These are phyloP conservation scores for Rhyacophila brunnea DNA, from an alignment of 1,140 invertebrate genomes.

Conservation along the genomic window DNA sequence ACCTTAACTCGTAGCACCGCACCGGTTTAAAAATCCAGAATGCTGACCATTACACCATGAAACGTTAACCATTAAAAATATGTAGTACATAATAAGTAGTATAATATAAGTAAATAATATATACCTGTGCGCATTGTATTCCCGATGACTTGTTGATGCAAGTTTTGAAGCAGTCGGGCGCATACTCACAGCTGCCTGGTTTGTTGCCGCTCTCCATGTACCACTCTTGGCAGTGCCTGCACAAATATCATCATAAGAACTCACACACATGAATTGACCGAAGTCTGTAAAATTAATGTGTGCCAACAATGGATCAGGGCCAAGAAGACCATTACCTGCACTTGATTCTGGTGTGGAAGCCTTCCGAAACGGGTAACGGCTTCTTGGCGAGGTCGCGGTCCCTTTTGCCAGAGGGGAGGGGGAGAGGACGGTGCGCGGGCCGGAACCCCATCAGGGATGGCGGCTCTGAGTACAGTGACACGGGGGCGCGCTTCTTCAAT, in stretches of 20 bases:
- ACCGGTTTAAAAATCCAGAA: no score
- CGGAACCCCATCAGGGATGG: conserved; percentile 8
- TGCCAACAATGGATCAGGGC: no score
- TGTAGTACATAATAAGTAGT: no score
- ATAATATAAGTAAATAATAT: no score
- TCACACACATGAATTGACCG: conserved; percentile 5
- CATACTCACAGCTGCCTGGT: conserved; percentile 82
- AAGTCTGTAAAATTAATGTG: no score
- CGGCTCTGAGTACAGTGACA: conserved; percentile 32
- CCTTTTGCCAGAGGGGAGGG: conserved; percentile 53
- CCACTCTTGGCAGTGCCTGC: conserved; percentile 69
- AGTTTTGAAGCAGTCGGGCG: conserved; percentile 78
- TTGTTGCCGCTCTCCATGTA: conserved; percentile 78
- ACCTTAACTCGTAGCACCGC: no score
- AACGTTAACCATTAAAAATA: no score
- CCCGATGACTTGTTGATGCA: conserved; percentile 83
- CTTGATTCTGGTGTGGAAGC: conserved; percentile 45
- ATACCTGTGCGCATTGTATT: conserved; percentile 73
- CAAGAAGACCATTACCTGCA: conserved; percentile 45
- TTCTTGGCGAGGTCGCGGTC: conserved; percentile 30
- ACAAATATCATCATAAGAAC: conserved; percentile 35
- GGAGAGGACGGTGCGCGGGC: conserved; percentile 39
- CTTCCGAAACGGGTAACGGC: conserved; percentile 32
- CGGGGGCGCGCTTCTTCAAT: conserved; percentile 25
- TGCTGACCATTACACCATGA: no score